Conservation (phyloP, 1,140 invertebrate genomes). For the Drosophila bifasciata region DNA sequence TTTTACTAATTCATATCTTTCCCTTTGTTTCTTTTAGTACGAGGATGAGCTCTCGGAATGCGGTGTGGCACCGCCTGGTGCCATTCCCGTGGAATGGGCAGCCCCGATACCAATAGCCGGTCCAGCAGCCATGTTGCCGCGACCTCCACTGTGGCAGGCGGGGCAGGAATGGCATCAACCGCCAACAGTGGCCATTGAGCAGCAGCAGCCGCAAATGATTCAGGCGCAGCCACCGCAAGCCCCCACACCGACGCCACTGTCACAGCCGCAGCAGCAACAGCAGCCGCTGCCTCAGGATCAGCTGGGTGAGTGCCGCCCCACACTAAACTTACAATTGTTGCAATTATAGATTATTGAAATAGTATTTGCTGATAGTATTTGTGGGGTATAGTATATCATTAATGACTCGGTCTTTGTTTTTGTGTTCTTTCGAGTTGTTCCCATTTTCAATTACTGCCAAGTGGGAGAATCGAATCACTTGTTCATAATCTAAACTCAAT, state of each 20-base stretch:
- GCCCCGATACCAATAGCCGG: slow-evolving; percentile 24
- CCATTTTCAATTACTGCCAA: not conserved
- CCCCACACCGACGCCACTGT: slow-evolving; percentile 22
- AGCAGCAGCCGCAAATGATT: slow-evolving; percentile 15
- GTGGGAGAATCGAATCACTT: not conserved
- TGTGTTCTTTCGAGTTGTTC: not conserved
- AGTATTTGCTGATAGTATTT: too few relatives aligned
- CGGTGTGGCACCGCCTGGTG: slow-evolving; percentile 49
- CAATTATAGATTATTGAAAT: not conserved
- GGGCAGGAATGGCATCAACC: slow-evolving; percentile 67
- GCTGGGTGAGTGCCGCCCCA: slow-evolving; percentile 29
- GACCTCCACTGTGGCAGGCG: slow-evolving; percentile 54
- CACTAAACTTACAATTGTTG: not conserved
- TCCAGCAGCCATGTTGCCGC: slow-evolving; percentile 46
- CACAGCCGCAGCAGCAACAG: slow-evolving; percentile 25
- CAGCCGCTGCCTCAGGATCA: slow-evolving; percentile 32
- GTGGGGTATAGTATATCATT: too few relatives aligned
- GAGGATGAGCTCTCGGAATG: slow-evolving; percentile 72
- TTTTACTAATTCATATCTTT: not conserved
- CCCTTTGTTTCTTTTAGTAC: slow-evolving; percentile 32
- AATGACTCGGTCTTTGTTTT: too few relatives aligned
- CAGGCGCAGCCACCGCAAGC: slow-evolving; percentile 16
- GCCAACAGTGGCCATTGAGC: slow-evolving; percentile 50
- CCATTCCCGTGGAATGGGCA: slow-evolving; percentile 64
- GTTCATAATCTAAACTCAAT: slow-evolving; percentile 8